Base-by-base conservation (phyloP, 1,140 invertebrate species). In the Parasteatoda tepidariorum region DNA sequence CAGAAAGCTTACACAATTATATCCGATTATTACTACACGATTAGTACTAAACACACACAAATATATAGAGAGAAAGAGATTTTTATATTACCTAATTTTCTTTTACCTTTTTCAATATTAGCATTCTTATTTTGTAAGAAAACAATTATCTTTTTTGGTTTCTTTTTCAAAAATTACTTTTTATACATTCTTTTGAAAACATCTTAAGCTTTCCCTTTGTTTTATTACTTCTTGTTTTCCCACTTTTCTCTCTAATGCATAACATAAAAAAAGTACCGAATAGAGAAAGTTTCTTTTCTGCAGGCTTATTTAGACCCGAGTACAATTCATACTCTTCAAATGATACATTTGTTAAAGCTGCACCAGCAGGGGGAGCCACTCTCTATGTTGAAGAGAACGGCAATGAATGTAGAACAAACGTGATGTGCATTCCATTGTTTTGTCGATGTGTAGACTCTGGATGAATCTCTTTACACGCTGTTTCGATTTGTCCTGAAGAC, bases 401-500 rank as follows among this genome's bases (percentile, higher is more conserved):
- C 68, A 71, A 71, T 71, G 68, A 55, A 71, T 71, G 24, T 48
- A 26, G 24, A n/a, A 9, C 34, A 22, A 48, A 78, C 74, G 74
- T 78, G 74, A 78, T 26, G 61, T 22, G 74, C 41, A 78, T 78
- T 55, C 55, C 73, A 66, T 66, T 78, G 74, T 78, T 78, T 48
- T 28, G n/a, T 34, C 22, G 15, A n/a, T 34, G 26, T n/a, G 22
- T 30, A 38, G 41, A 61, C 31, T 34, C 59, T 66, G 61, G 33
- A 66, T 28, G 74, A 78, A 78, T 78, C 18, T 66, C 41, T 33
- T 66, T 78, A 78, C 74, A 78, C 48, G 74, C 74, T 78, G 74
- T 66, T 78, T 78, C 74, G 61, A 78, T 78, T 78, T 78, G 74
- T 78, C 59, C 74, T 28, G 33, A 28, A 64, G 62, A 41, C 26